Conservation (phyloP, 2,797 vertebrate species). For the Ateles fusciceps region DNA sequence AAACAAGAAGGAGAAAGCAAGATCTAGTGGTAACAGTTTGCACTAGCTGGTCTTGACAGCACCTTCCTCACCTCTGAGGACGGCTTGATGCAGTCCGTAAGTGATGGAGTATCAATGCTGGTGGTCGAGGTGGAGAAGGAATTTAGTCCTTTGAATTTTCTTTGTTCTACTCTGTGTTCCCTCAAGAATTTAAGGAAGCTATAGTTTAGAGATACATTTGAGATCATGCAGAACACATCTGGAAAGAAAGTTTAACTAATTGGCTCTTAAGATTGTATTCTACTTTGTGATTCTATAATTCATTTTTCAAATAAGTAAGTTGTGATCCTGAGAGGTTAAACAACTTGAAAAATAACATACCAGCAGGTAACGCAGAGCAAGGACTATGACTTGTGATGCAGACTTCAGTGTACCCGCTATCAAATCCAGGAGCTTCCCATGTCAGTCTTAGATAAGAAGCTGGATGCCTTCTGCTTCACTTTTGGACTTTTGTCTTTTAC, state of each 20-base stretch:
- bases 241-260: background rate
- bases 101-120: background rate
- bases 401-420: fast-evolving
- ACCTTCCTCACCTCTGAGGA: background rate
- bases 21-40: background rate
- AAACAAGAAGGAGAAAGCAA: background rate
- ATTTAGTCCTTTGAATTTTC: background rate
- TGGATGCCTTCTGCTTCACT: background rate
- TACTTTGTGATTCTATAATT: background rate
- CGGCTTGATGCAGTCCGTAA: background rate
- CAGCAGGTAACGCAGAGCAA: background rate
- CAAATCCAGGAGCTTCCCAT: background rate
- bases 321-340: background rate
- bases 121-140: background rate
- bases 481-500: background rate
- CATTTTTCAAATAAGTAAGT: background rate
- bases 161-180: background rate
- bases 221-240: background rate
- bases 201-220: background rate
- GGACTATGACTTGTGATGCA: background rate
- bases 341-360: background rate
- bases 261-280: background rate
- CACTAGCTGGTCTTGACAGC: background rate
- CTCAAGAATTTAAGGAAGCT: background rate
- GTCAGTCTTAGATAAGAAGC: background rate